Base-by-base conservation (phyloP, 2,888 invertebrate species). In the Coleophora flavipennella region DNA sequence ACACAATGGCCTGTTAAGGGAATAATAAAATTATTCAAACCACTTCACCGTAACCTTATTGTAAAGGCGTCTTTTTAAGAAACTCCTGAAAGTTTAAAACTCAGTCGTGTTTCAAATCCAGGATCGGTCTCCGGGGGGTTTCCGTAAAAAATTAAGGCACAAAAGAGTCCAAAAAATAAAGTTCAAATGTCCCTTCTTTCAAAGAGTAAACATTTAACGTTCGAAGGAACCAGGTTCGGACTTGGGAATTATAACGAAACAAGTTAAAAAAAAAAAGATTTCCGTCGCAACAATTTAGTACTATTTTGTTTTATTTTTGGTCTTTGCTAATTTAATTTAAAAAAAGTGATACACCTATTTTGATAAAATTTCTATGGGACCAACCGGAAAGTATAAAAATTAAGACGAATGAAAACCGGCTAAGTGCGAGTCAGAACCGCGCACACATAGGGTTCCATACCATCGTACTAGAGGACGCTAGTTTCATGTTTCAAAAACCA, bases 11-110 rank as follows among this genome's bases (percentile, higher is more conserved):
- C n/a, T 11, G n/a, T 11, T 29, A 28, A 29, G 29, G 34, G 35
- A 37, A 25, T 41, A 61, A 69, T 80, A 75, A 80, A 77, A 81
- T 81, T 81, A 80, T 80, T 66, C 77, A 75, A 62, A 62, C 41
- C 42, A 50, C 46, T 52, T 64, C 64, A 64, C 62, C 67, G 64
- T 71, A 80, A 81, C 78, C 80, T 20, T 80, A 81, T 81, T 83
- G 83, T 80, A 73, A 77, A 66, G 75, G 70, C 69, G 77, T 71
- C 71, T 76, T 77, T 79, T 71, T 77, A 75, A 75, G 75, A 69
- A 79, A 77, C 68, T 75, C 65, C 59, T 54, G 61, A 58, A 74
- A 79, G 66, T 78, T 80, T 67, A 57, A 63, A 77, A 75, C 65
- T 72, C 64, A 55, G 56, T 57, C 67, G 67, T 68, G 66, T 70